These are phyloP conservation scores for Drosophila mauritiana DNA, from an alignment of 1,140 invertebrate species.

Conservation along the genomic window DNA sequence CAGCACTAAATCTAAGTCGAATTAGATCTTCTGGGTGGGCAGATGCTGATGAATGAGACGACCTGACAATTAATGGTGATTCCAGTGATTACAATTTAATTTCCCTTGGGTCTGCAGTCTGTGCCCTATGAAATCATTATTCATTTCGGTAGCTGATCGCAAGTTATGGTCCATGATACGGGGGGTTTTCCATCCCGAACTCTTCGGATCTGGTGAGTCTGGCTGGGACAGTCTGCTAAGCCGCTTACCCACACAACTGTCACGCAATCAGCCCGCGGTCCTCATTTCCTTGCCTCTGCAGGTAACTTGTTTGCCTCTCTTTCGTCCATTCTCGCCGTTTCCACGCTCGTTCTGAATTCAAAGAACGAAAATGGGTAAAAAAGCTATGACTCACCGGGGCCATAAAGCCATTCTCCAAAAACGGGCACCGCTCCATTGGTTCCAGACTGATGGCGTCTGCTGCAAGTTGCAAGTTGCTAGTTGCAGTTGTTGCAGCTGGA, in stretches of 20 bases:
- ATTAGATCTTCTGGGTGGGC: conserved; percentile 55
- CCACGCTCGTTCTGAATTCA: conserved; percentile 66
- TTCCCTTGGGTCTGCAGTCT: conserved; percentile 35
- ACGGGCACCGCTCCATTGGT: conserved; percentile 46
- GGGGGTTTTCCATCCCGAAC: conserved; percentile 17
- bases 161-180: conserved; percentile 36
- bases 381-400: conserved; percentile 65
- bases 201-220: conserved; percentile 26
- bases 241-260: conserved; percentile 78
- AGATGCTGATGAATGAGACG: conserved; percentile 23
- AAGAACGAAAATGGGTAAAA: conserved; percentile 39
- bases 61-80: conserved; percentile 42
- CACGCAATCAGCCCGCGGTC: conserved; percentile 55
- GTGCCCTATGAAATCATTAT: conserved; percentile 62
- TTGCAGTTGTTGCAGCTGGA: conserved; percentile 59
- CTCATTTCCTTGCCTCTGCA: conserved; percentile 33
- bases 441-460: conserved; percentile 62
- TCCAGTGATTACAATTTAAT: conserved; percentile 65
- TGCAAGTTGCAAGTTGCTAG: conserved; percentile 45
- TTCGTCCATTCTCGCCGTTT: conserved; percentile 59
- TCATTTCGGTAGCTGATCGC: conserved; percentile 60
- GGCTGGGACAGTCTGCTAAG: conserved; percentile 63
- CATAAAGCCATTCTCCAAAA: conserved; percentile 56
- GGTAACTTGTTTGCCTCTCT: conserved; percentile 73
- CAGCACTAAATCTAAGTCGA: neutral